Evolutionary conservation across 35 echinoderm and acorn worm genomes (phyloP).

Genomic region (Antedon bifida): DNA sequence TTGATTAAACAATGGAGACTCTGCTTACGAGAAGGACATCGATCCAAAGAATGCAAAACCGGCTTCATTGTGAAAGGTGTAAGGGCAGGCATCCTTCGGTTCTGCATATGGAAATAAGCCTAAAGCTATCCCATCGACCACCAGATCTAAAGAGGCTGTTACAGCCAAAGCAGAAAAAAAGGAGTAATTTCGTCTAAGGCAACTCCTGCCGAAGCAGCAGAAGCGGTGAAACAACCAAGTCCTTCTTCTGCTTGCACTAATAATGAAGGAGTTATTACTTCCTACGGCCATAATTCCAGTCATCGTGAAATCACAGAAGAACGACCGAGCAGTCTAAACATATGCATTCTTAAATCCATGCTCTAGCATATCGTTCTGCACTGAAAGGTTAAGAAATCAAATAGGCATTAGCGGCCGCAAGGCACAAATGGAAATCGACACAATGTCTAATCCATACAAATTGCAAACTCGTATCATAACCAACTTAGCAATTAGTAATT

Average conservation of each 20-base stretch:
- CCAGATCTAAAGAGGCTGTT: too few species aligned
- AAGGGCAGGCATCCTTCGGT: not conserved
- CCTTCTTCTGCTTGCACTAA: not conserved
- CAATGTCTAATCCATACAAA: constrained; percentile 12
- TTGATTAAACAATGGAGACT: constrained; percentile 11
- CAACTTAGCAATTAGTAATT: not conserved
- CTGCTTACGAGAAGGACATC: constrained; percentile 7
- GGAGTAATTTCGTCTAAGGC: too few species aligned
- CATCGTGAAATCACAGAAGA: constrained; percentile 19
- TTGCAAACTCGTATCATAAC: constrained; percentile 12
- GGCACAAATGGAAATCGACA: constrained; percentile 6
- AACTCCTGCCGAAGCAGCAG: not conserved
- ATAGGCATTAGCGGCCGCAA: constrained; percentile 2
- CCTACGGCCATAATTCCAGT: constrained; percentile 38
- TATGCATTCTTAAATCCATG: constrained; percentile 25
- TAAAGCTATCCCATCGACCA: too few species aligned
- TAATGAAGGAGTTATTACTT: constrained; percentile 21
- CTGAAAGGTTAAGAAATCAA: constrained; percentile 13
- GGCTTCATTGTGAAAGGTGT: constrained; percentile 4
- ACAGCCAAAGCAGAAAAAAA: too few species aligned
- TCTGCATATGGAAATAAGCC: not conserved
- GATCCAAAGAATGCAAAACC: constrained; percentile 7
- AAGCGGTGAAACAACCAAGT: not conserved
- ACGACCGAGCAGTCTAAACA: not conserved
- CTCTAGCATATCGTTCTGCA: constrained; percentile 8